A percentile compares a stretch with the other conserved stretches of the same genome.
Evolutionary conservation across 2,113 vertebrate species (phyloP).

Genomic region (Sisor rabdophorus): DNA sequence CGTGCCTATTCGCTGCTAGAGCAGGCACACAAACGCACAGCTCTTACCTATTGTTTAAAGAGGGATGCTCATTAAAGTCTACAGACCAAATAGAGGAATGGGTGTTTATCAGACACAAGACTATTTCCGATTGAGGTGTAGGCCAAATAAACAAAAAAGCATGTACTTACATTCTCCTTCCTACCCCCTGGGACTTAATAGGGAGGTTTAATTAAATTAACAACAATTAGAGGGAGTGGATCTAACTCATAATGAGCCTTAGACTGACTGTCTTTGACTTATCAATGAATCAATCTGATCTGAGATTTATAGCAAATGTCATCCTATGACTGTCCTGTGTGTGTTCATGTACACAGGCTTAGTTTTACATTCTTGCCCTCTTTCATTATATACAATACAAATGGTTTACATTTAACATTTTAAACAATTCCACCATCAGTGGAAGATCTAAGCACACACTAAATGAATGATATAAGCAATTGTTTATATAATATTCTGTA

Average conservation of each 20-base stretch:
- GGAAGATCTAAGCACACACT: neutral
- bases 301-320: neutral
- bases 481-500: neutral
- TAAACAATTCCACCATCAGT: neutral
- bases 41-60: slow-evolving; percentile 50
- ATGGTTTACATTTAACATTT: neutral
- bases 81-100: slow-evolving; percentile 43
- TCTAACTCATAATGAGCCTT: slow-evolving; percentile 1
- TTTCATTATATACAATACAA: neutral
- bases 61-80: slow-evolving; percentile 46
- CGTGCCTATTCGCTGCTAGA: slow-evolving; percentile 31
- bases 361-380: neutral
- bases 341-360: neutral
- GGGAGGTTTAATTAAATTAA: slow-evolving; percentile 33
- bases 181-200: slow-evolving; percentile 32
- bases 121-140: slow-evolving; percentile 41
- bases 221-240: slow-evolving; percentile 34
- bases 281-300: neutral
- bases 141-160: slow-evolving; percentile 33
- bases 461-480: neutral
- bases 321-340: neutral
- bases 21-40: slow-evolving; percentile 32
- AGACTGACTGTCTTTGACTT: neutral
- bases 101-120: slow-evolving; percentile 42
- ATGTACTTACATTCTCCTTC: slow-evolving; percentile 36